Evolutionary conservation across 2,888 invertebrate species (phyloP), one percentile per base, ranked within the genome.

Genomic region (Petrolisthes cinctipes): DNA sequence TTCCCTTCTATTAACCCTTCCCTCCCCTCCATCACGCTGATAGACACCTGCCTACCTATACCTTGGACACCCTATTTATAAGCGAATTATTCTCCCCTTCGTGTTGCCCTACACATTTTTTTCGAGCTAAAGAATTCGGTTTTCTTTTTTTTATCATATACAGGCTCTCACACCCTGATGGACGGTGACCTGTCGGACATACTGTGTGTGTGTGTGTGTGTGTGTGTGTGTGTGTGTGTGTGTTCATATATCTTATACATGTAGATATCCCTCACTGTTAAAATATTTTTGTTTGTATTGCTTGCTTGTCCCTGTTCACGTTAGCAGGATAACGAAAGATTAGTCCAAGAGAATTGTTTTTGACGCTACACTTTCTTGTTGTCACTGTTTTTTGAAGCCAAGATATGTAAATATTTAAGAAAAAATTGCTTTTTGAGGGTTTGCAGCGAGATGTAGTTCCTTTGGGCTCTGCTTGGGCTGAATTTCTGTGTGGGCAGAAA

Each of bases 151-250:
- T 61, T 11, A 56, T 23, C 23, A 5, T 57, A 9, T 61, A 5
- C 20, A 11, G 56, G 4, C 71, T 20, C 20, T 53, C 5, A n/a
- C 71, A 23, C 66, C 5, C 9, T 20, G 7, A 11, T n/a, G 57
- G 9, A 9, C 23, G 66, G 23, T 14, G 17, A 61, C 51, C 57
- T 66, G 20, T 51, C 4, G 17, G 9, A 37, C 66, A 14, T 57
- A 9, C 17, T 82, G 23, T 61, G 82, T 82, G 66, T 82, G 66
- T 82, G 82, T 82, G 37, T 82, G 54, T 80, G 80, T 17, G 9
- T 80, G 56, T 57, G 17, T 54, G 20, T 79, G 7, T 51, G 6
- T 66, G 14, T 79, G 9, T 71, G 14, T 61, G 5, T 85, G n/a
- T 61, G 20, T 79, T 37, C 56, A 17, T 84, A 17, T 61, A 84